Evolutionary conservation across 2,888 invertebrate genomes (phyloP), one percentile per base, ranked within the genome.

Genomic region (Callinectes sapidus): DNA sequence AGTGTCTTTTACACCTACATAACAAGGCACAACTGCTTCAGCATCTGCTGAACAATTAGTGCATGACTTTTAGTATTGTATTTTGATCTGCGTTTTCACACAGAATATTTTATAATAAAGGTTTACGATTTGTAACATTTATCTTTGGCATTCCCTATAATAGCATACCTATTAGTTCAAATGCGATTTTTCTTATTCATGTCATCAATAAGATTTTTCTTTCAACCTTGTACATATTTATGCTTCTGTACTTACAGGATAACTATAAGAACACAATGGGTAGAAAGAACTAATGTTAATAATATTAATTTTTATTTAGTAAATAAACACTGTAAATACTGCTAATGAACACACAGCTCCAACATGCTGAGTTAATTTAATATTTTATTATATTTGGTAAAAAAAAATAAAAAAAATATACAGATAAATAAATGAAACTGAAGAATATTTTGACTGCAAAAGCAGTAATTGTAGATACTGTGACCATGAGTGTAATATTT

Each of bases 51-150:
- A 77, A 77, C 13, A 77, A 28, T 10, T 77, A n/a, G 71, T 77
- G 28, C 71, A 77, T 28, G 13, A 13, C 28, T 77, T 77, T 77
- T 13, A 77, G 71, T 77, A 5, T 3, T 13, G 13, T 28, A 77
- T 77, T 23, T 61, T 61, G 1, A 77, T 77, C 71, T 28, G 71
- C 6, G 71, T 77, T 77, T 77, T 77, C 28, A 77, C 71, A 77
- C 28, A 77, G 32, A 77, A 77, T 77, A 77, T 77, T 77, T 77
- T 77, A 28, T 77, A 77, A 77, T 77, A 77, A 77, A 77, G 28
- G n/a, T 77, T 77, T 77, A 77, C n/a, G 6, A 77, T 77, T 77
- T 77, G 13, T 28, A 28, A 13, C n/a, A 77, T 77, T 5, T 6
- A 77, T 32, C 71, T 77, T 28, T 77, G n/a, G 6, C 13, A 77